Percentiles rank a stretch among this genome's conserved stretches.
Conservation (phyloP, 2,888 invertebrate genomes). For the Eristalis arbustorum region DNA sequence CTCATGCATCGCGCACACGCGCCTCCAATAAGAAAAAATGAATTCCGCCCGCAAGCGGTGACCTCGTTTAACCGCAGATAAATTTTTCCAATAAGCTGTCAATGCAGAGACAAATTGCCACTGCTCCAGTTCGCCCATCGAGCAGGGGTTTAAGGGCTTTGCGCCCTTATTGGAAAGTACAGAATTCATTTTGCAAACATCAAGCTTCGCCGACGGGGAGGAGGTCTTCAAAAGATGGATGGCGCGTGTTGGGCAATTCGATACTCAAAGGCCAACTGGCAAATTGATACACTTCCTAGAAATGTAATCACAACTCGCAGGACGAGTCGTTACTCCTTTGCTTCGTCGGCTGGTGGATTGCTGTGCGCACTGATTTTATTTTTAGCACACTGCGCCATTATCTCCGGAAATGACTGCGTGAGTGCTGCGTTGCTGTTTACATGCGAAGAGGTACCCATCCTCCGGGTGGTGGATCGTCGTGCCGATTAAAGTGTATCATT, state of each 20-base stretch:
- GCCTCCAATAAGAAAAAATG: slow-evolving; percentile 5
- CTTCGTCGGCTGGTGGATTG: not conserved
- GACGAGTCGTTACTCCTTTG: slow-evolving; percentile 15
- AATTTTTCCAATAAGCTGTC: slow-evolving; percentile 49
- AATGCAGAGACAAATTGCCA: not conserved
- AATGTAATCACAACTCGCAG: slow-evolving; percentile 17
- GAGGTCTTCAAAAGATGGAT: slow-evolving; percentile 12
- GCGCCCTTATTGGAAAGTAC: not conserved
- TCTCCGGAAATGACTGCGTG: not conserved
- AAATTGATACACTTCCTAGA: slow-evolving; percentile 26
- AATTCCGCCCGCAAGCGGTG: slow-evolving; percentile 24
- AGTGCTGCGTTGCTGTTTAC: not conserved
- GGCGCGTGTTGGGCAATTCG: slow-evolving; percentile 45
- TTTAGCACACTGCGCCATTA: not conserved
- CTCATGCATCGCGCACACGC: not conserved
- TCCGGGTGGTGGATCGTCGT: not conserved
- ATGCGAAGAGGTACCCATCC: not conserved
- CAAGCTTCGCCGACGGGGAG: not conserved
- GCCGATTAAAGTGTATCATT: slow-evolving; percentile 32
- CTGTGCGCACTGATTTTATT: not conserved
- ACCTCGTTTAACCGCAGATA: slow-evolving; percentile 53
- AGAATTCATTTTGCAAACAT: slow-evolving; percentile 41
- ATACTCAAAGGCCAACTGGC: slow-evolving; percentile 60
- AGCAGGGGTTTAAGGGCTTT: not conserved
- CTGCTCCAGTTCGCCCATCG: not conserved